Evolutionary conservation across 2,888 invertebrate species (phyloP).

Genomic region (Halocaridina rubra): DNA sequence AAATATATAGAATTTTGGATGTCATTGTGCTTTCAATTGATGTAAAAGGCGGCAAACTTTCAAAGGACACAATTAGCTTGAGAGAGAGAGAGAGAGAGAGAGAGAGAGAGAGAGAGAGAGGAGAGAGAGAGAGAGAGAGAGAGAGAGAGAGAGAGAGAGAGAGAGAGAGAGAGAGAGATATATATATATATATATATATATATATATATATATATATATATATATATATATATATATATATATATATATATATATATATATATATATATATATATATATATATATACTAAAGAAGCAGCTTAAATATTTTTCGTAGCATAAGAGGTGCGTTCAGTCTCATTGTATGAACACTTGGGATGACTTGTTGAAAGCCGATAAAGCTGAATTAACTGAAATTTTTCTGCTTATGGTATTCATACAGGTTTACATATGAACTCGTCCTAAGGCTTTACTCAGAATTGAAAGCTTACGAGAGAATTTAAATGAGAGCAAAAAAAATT

Average conservation of each 20-base stretch:
- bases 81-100: no score
- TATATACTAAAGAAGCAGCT: neutral
- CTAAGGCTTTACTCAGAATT: neutral
- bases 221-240: conserved; percentile 14
- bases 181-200: neutral
- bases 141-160: neutral
- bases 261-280: neutral
- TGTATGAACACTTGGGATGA: no score
- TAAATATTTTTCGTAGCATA: neutral
- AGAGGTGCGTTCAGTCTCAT: no score
- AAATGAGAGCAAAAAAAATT: no score
- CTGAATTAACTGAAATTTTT: neutral
- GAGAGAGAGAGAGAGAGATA: neutral
- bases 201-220: neutral
- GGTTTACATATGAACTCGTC: neutral
- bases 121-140: no score
- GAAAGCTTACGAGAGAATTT: neutral
- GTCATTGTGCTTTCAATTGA: no score
- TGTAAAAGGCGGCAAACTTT: no score
- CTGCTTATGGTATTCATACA: neutral
- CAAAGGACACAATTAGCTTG: no score
- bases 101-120: no score
- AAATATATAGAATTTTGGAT: no score
- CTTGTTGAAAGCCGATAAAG: neutral
- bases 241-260: neutral